Conservation (phyloP, 1,140 invertebrate genomes). For the Ruditapes philippinarum region DNA sequence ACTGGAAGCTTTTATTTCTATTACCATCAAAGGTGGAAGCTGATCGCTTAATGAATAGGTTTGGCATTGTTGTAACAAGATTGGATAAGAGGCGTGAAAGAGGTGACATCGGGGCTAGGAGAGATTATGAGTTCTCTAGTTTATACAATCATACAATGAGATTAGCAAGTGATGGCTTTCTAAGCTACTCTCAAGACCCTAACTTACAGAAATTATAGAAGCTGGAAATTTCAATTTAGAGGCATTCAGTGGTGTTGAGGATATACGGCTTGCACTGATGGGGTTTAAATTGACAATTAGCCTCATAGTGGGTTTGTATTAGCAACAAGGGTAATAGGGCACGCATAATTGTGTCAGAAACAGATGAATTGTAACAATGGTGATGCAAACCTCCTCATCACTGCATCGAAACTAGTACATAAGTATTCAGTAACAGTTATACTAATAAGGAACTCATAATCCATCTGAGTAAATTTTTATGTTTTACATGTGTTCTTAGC, state of each 20-base stretch:
- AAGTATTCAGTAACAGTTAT: too few species aligned
- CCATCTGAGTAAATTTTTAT: too few species aligned
- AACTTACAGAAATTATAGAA: neutral
- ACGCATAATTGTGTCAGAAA: too few species aligned
- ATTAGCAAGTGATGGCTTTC: neutral
- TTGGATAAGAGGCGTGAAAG: constrained; percentile 54
- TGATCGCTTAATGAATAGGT: constrained; percentile 37
- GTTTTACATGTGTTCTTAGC: too few species aligned
- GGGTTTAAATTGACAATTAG: neutral
- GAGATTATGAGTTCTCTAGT: constrained; percentile 8
- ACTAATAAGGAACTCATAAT: too few species aligned
- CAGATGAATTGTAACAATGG: too few species aligned
- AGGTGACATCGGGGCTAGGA: constrained; percentile 1
- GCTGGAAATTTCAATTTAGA: neutral
- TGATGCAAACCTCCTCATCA: too few species aligned
- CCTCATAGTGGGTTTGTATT: too few species aligned
- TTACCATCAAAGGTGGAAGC: constrained; percentile 8
- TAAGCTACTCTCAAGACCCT: neutral
- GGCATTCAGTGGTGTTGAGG: neutral
- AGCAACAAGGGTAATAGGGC: too few species aligned
- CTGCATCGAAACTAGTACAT: too few species aligned
- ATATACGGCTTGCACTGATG: neutral
- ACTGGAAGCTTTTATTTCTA: constrained; percentile 27
- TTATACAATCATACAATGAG: constrained; percentile 19
- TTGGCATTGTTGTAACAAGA: constrained; percentile 42